Conservation (phyloP, 2,888 invertebrate genomes). For the Ceriagrion tenellum region DNA sequence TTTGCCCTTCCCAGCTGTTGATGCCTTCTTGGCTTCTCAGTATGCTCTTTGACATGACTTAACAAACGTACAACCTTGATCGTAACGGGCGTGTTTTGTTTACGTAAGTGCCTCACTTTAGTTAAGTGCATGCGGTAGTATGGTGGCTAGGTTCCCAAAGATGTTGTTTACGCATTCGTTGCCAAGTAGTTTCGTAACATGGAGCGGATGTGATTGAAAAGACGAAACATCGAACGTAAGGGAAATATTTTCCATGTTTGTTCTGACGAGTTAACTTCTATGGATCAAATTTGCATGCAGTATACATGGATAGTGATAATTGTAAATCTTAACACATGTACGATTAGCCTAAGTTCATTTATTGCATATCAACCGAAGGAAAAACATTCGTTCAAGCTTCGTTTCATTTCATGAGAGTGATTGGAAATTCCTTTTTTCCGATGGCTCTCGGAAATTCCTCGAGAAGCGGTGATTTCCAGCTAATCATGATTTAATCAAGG, state of each 20-base stretch:
- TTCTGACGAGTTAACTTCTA: too few relatives aligned
- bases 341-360: too few relatives aligned
- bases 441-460: too few relatives aligned
- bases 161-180: constrained; percentile 22
- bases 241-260: not conserved
- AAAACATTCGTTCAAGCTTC: too few relatives aligned
- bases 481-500: too few relatives aligned
- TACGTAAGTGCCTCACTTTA: not conserved
- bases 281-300: too few relatives aligned
- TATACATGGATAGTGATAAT: too few relatives aligned
- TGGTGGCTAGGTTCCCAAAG: not conserved
- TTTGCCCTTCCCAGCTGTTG: not conserved
- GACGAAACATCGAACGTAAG: not conserved
- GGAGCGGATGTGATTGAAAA: not conserved
- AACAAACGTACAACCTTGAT: not conserved
- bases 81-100: not conserved
- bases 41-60: not conserved
- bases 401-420: too few relatives aligned
- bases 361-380: too few relatives aligned
- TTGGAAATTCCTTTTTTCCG: too few relatives aligned
- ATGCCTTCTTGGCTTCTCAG: not conserved
- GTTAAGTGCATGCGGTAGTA: not conserved
- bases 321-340: too few relatives aligned
- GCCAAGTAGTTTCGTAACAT: constrained; percentile 29
- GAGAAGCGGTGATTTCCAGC: too few relatives aligned